Evolutionary conservation across 2,113 vertebrate species (phyloP).

Genomic region (Myanophis thanlyinensis): DNA sequence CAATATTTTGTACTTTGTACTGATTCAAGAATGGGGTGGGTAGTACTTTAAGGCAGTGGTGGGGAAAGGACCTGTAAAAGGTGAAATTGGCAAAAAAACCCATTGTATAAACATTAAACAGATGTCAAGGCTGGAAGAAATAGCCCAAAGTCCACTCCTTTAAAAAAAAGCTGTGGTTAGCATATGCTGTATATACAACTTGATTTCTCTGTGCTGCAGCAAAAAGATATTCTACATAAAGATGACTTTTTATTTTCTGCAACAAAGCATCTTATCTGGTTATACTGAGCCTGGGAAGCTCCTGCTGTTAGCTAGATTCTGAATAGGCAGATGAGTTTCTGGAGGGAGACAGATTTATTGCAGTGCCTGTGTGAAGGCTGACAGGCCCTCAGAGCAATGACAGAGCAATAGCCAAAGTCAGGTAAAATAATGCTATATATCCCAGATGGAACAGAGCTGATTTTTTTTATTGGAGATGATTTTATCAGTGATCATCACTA

Average conservation of each 20-base stretch:
- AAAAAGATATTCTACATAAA: background rate
- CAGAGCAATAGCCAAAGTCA: background rate
- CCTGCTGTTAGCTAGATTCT: background rate
- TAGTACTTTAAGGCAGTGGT: background rate
- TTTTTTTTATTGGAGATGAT: slow-evolving; percentile 22
- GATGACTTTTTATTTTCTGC: background rate
- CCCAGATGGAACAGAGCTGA: accelerated
- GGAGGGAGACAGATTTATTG: background rate
- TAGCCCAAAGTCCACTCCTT: background rate
- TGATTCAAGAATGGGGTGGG: background rate
- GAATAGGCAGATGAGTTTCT: background rate
- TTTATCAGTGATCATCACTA: slow-evolving; percentile 50
- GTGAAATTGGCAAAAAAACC: background rate
- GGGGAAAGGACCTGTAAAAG: background rate
- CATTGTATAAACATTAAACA: background rate
- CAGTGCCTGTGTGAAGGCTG: background rate
- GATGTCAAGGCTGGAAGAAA: background rate
- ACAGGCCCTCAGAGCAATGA: background rate
- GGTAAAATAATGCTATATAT: accelerated
- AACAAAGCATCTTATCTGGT: background rate
- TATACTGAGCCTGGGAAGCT: background rate
- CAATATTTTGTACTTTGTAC: background rate
- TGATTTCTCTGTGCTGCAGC: background rate
- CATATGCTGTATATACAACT: background rate
- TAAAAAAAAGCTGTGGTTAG: background rate